Percentiles rank a stretch among this genome's conserved stretches.
Conservation (phyloP, 2,113 vertebrate genomes). For the Caretta caretta region DNA sequence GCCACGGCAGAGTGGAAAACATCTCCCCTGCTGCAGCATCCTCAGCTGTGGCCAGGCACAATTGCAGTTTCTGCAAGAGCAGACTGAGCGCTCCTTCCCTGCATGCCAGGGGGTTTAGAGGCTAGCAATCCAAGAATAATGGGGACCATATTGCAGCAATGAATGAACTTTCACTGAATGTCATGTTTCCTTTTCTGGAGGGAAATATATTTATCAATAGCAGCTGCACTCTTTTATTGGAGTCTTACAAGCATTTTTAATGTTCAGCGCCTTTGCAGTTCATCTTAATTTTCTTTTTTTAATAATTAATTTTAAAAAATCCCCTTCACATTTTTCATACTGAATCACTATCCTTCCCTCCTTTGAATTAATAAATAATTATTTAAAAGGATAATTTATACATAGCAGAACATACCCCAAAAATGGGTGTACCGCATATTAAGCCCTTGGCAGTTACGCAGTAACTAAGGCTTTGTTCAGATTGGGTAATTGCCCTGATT, state of each 20-base stretch:
- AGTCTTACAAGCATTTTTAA: neutral
- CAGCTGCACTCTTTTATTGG: neutral
- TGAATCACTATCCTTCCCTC: neutral
- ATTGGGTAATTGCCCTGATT: conserved; percentile 30
- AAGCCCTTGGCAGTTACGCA: neutral
- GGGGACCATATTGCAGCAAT: neutral
- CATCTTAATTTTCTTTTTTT: neutral
- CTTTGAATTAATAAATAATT: neutral
- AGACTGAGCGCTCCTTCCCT: neutral
- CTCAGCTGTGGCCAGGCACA: neutral
- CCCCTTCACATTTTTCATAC: neutral
- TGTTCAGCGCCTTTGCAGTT: neutral
- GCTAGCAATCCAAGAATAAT: neutral
- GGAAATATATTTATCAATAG: neutral
- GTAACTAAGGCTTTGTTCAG: neutral
- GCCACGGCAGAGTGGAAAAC: neutral
- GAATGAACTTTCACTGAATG: neutral
- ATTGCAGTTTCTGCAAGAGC: neutral
- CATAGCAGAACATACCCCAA: neutral
- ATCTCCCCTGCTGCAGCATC: neutral
- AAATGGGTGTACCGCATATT: conserved; percentile 4
- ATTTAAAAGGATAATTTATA: conserved; percentile 34
- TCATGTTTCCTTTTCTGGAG: neutral
- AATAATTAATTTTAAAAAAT: neutral
- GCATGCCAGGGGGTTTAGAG: neutral